Evolutionary conservation across 2,797 vertebrate species (phyloP).

Genomic region (Parotocinclus haroldoi): DNA sequence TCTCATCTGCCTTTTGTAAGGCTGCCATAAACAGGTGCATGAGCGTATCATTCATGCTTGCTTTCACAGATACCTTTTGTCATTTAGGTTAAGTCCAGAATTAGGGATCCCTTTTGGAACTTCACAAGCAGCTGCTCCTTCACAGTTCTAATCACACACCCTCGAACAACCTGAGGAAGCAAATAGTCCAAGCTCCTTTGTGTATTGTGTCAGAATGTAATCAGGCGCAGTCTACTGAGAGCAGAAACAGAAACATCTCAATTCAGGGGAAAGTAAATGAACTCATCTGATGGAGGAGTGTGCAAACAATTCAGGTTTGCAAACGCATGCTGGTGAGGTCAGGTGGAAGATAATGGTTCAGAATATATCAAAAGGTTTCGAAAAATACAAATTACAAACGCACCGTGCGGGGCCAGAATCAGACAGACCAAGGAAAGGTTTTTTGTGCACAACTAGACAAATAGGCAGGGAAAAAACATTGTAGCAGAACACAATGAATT

Average conservation of each 20-base stretch:
- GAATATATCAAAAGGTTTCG: no score
- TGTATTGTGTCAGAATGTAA: slow-evolving; percentile 3
- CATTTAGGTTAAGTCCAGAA: slow-evolving; percentile 58
- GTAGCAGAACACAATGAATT: no score
- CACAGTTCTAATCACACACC: slow-evolving; percentile 54
- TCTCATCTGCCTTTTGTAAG: no score
- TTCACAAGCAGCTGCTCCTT: slow-evolving; percentile 45
- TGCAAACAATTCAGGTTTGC: not conserved
- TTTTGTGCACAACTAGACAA: no score
- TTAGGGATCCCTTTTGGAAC: slow-evolving; percentile 51
- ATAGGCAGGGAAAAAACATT: no score
- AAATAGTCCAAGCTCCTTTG: not conserved
- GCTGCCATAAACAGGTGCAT: not conserved
- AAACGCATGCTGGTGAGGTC: not conserved
- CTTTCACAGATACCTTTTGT: slow-evolving; percentile 18
- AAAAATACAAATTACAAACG: no score
- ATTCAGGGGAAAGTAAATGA: not conserved
- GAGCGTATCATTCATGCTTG: slow-evolving; percentile 25
- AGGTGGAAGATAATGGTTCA: not conserved
- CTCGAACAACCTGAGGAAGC: slow-evolving; percentile 15
- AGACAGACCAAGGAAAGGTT: no score
- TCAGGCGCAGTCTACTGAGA: slow-evolving; percentile 9
- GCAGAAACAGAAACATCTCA: not conserved
- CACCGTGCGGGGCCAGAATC: no score
- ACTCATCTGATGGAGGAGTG: not conserved